phyloP scores from a whole-genome alignment of 2,888 invertebrate genomes.

The Lithophane leautieri region DNA sequence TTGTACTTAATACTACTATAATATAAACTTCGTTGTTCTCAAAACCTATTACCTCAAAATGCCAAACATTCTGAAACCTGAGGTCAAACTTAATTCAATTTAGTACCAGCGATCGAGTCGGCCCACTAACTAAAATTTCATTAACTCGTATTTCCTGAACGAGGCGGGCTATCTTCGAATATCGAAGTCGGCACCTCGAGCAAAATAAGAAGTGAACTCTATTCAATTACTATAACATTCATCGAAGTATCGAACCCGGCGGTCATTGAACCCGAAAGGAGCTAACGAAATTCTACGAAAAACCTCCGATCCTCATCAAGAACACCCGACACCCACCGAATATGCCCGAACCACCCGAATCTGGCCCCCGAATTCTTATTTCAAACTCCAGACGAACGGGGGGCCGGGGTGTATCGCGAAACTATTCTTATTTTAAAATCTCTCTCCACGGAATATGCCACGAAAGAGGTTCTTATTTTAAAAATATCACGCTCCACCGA shows the following conservation, averaged over 20 bases:
- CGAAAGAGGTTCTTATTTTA: constrained; percentile 90
- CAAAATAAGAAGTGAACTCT: constrained; percentile 69
- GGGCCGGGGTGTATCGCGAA: constrained; percentile 85
- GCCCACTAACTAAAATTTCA: constrained; percentile 72
- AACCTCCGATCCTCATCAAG: constrained; percentile 89
- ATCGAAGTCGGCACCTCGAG: constrained; percentile 52
- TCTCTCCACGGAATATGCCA: constrained; percentile 90
- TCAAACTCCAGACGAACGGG: constrained; percentile 88
- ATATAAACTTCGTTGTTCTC: neutral
- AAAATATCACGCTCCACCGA: constrained; percentile 91
- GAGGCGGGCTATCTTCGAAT: constrained; percentile 60
- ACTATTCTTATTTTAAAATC: constrained; percentile 91
- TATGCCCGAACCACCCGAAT: constrained; percentile 85
- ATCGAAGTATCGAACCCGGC: constrained; percentile 87
- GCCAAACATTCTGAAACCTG: constrained; percentile 31
- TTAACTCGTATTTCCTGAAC: constrained; percentile 72
- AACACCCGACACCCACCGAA: constrained; percentile 85
- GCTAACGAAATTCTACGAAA: constrained; percentile 89
- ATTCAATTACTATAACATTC: constrained; percentile 87
- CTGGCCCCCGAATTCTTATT: constrained; percentile 89
- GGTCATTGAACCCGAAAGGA: constrained; percentile 84
- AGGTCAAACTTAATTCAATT: constrained; percentile 62
- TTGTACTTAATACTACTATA: neutral
- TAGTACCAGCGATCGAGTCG: constrained; percentile 42
- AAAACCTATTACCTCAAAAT: constrained; percentile 19